phyloP scores from a whole-genome alignment of 2,888 invertebrate species.

The Busseola fusca region DNA sequence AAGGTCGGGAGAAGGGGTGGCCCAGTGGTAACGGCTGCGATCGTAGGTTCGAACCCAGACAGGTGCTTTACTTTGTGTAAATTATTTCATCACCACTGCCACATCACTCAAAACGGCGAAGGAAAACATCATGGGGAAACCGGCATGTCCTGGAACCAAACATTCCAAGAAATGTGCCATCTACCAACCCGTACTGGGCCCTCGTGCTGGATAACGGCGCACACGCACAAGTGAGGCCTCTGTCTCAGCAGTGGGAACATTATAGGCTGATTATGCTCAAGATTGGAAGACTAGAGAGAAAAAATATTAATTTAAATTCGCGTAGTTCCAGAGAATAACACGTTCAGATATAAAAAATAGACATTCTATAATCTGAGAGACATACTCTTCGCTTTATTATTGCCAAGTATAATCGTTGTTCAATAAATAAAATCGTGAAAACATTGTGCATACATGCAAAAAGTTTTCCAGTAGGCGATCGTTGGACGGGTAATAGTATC shows the following conservation, averaged over 20 bases:
- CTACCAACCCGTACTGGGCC: not conserved
- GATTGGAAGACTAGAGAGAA: not conserved
- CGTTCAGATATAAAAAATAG: too few relatives aligned
- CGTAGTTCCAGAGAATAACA: too few relatives aligned
- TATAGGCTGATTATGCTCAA: not conserved
- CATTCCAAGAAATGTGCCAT: not conserved
- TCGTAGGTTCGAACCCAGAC: not conserved
- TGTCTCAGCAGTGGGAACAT: not conserved
- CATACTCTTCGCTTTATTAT: too few relatives aligned
- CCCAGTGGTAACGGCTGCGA: not conserved
- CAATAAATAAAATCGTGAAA: not conserved
- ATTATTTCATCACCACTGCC: not conserved
- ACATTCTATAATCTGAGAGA: too few relatives aligned
- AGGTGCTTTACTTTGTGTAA: not conserved
- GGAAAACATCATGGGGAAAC: not conserved
- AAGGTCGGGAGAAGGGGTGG: not conserved
- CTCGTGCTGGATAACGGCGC: too few relatives aligned
- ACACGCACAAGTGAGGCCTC: not conserved
- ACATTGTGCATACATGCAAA: not conserved
- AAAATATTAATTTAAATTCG: not conserved
- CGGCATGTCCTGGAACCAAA: not conserved
- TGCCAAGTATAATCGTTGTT: not conserved
- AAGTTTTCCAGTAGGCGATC: not conserved
- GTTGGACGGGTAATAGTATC: not conserved
- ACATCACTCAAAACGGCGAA: not conserved